Evolutionary conservation across 2,888 invertebrate species (phyloP), one percentile per base, ranked within the genome.

Genomic region (Coleophora flavipennella): DNA sequence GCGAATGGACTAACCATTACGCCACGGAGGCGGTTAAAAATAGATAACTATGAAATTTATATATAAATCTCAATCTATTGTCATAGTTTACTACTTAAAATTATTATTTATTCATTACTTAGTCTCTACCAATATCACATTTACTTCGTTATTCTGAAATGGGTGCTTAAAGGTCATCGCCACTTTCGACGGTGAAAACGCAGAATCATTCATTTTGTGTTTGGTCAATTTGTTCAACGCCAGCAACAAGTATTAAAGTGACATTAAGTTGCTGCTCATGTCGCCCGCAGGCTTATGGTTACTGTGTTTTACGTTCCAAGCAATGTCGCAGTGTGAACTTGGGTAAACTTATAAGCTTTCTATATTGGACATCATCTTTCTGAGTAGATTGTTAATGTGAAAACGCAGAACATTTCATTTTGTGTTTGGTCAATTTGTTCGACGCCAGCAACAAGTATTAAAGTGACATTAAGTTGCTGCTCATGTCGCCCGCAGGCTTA

Each of bases 391-490:
- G 6, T 20, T 20, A n/a, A n/a, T n/a, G 35, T 31, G 28, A 39
- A 38, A 35, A 34, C 14, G 33, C 36, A 34, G 29, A 39, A 40
- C 42, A 41, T 38, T 41, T 40, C 42, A 40, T 40, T 36, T 13
- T 34, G 36, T 20, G 20, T 20, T 34, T 37, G 25, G 42, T 39
- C 42, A 35, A 38, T 13, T 38, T 28, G 38, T 29, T 31, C 31
- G 27, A 4, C 26, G 9, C 25, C 33, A 36, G 37, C 41, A 39
- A 33, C 42, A 38, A 38, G 38, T 39, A 45, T 48, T 45, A 43
- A 46, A 44, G 42, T 43, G 46, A 43, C 46, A 45, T 48, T 43
- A 50, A 41, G 41, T 40, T 34, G 40, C 32, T 27, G 29, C 31
- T 36, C 35, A 38, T 33, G 39, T 31, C 39, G 38, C 38, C 36